A percentile compares a stretch with the other conserved stretches of the same genome.
phyloP scores from a whole-genome alignment of 2,888 invertebrate genomes.

The Thecocarcelia acutangulata region DNA sequence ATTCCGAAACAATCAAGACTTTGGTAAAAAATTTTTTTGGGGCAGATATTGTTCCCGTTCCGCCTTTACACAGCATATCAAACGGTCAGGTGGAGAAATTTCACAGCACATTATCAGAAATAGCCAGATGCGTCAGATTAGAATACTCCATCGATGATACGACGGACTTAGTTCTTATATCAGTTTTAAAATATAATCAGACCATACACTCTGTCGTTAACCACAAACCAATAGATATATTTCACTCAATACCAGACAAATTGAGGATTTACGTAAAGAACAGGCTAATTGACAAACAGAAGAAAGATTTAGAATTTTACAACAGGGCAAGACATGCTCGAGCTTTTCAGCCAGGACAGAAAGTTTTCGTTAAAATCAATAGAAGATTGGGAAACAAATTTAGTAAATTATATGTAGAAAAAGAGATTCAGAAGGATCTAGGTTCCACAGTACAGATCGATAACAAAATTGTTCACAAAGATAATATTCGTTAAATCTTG shows the following conservation, averaged over 20 bases:
- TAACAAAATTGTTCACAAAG: too few species aligned
- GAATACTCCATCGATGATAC: slow-evolving; percentile 27
- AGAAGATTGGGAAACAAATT: slow-evolving; percentile 8
- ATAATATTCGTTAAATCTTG: too few species aligned
- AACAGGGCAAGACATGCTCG: slow-evolving; percentile 1
- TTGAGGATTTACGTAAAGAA: background rate
- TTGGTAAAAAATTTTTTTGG: too few species aligned
- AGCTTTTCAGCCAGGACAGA: slow-evolving; percentile 26
- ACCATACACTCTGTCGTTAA: slow-evolving; percentile 64
- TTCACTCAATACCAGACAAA: background rate
- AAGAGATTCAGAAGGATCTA: too few species aligned
- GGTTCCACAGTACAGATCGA: slow-evolving; percentile 18
- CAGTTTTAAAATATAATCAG: slow-evolving; percentile 58
- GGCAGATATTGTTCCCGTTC: too few species aligned
- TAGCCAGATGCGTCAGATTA: too few species aligned
- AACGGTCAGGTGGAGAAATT: too few species aligned
- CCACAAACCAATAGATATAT: too few species aligned
- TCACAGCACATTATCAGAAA: too few species aligned
- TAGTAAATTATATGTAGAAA: slow-evolving; percentile 5
- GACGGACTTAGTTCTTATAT: slow-evolving; percentile 38
- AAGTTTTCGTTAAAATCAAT: slow-evolving; percentile 35
- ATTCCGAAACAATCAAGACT: too few species aligned
- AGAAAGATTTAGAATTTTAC: slow-evolving; percentile 20
- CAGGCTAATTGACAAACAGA: slow-evolving; percentile 22
- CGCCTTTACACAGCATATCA: too few species aligned